Evolutionary conservation across 1,140 invertebrate genomes (phyloP).

Genomic region (Camponotus vicinus): DNA sequence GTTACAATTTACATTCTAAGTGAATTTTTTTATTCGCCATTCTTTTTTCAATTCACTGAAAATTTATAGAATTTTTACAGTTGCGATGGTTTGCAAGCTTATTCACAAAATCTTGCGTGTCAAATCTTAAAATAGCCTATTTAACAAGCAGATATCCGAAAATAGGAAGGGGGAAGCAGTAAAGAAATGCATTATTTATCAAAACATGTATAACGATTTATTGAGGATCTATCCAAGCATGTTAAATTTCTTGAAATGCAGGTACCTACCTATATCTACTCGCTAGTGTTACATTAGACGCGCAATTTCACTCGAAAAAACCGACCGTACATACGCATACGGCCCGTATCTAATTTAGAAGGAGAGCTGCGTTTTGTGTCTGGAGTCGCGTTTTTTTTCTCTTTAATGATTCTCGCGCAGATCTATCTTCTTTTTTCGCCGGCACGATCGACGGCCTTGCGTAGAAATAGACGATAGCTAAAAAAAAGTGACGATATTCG

Average conservation of each 20-base stretch:
- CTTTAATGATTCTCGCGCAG: constrained; percentile 24
- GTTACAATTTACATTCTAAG: neutral
- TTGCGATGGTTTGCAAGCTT: neutral
- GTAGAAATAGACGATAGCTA: constrained; percentile 18
- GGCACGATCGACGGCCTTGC: constrained; percentile 49
- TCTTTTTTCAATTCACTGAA: neutral
- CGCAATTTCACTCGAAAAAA: constrained; percentile 77
- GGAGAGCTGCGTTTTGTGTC: constrained; percentile 59
- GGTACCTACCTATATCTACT: constrained; percentile 84
- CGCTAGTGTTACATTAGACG: constrained; percentile 82
- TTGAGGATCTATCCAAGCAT: constrained; percentile 84
- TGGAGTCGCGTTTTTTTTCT: constrained; percentile 35
- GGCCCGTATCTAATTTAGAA: constrained; percentile 61
- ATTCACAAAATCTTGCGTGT: neutral
- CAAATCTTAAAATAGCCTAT: neutral
- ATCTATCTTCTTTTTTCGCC: constrained; percentile 60
- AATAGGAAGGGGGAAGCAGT: neutral
- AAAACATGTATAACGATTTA: constrained; percentile 86
- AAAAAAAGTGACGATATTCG: constrained; percentile 1
- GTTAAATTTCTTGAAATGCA: constrained; percentile 84
- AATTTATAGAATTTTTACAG: neutral
- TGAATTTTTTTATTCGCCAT: neutral
- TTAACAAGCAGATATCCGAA: neutral
- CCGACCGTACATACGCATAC: constrained; percentile 57
- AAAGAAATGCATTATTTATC: constrained; percentile 75